Conservation (phyloP, 2,888 invertebrate genomes). For the Lacanobia wlatinum region DNA sequence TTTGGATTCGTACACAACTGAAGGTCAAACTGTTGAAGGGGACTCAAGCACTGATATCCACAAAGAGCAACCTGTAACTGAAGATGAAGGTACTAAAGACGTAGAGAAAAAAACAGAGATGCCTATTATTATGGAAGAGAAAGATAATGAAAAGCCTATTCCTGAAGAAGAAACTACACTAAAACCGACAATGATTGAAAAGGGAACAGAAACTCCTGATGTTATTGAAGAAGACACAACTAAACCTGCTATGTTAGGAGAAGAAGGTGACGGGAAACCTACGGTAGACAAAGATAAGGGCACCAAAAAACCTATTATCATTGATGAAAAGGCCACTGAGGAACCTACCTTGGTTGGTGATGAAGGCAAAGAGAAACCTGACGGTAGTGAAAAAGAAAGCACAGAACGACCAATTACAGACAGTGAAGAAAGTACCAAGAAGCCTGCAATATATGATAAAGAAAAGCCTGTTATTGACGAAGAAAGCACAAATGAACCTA, state of each 20-base stretch:
- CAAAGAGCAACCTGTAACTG: constrained; percentile 24
- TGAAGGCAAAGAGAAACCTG: constrained; percentile 34
- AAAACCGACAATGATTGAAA: constrained; percentile 37
- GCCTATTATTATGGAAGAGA: constrained; percentile 7
- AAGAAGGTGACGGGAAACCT: constrained; percentile 8
- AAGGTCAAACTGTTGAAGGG: constrained; percentile 21
- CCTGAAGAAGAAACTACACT: constrained; percentile 31
- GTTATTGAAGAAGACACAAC: constrained; percentile 17
- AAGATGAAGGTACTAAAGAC: constrained; percentile 15
- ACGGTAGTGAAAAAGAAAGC: constrained; percentile 7
- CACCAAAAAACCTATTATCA: neutral
- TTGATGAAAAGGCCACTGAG: constrained; percentile 1
- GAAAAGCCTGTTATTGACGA: constrained; percentile 5
- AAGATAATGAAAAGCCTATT: constrained; percentile 15
- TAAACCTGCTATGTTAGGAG: neutral
- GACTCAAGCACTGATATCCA: constrained; percentile 25
- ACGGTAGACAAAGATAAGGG: constrained; percentile 6
- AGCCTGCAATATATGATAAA: neutral
- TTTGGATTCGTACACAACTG: constrained; percentile 33
- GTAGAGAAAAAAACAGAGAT: constrained; percentile 18
- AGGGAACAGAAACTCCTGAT: constrained; percentile 34
- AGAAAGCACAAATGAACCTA: constrained; percentile 18
- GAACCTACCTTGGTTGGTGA: constrained; percentile 29
- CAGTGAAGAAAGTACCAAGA: constrained; percentile 5
- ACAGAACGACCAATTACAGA: constrained; percentile 10